Evolutionary conservation across 2,888 invertebrate genomes (phyloP).

Genomic region (Cephus spinipes): DNA sequence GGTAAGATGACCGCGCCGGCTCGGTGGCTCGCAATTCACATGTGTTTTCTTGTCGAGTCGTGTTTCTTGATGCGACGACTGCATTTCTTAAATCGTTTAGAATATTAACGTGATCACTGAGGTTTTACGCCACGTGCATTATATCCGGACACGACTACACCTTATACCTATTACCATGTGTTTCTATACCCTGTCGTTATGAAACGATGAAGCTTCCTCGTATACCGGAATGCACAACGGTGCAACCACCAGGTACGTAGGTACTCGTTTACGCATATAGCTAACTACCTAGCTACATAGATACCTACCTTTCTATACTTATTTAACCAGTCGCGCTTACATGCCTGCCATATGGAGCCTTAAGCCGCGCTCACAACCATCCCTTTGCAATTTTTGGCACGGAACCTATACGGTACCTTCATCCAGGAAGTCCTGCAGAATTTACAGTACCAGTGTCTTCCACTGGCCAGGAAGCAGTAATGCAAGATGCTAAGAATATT

Average conservation of each 20-base stretch:
- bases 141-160: background rate
- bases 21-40: background rate
- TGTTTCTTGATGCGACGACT: background rate
- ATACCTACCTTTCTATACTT: background rate
- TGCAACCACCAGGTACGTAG: background rate
- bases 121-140: background rate
- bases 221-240: background rate
- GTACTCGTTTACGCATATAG: background rate
- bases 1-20: background rate
- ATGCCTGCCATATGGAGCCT: conserved; percentile 32
- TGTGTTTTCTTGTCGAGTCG: background rate
- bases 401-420: background rate
- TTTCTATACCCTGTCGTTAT: background rate
- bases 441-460: background rate
- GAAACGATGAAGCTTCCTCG: background rate
- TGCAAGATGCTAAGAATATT: conserved; percentile 9
- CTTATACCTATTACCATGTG: background rate
- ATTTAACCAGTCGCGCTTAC: background rate
- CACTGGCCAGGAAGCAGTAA: background rate
- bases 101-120: background rate
- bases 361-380: conserved; percentile 2
- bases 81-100: background rate
- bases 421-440: background rate
- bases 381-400: background rate
- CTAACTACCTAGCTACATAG: background rate